Base-by-base conservation (phyloP, 92 coral and sea anemone species). In the Metridium senile region DNA sequence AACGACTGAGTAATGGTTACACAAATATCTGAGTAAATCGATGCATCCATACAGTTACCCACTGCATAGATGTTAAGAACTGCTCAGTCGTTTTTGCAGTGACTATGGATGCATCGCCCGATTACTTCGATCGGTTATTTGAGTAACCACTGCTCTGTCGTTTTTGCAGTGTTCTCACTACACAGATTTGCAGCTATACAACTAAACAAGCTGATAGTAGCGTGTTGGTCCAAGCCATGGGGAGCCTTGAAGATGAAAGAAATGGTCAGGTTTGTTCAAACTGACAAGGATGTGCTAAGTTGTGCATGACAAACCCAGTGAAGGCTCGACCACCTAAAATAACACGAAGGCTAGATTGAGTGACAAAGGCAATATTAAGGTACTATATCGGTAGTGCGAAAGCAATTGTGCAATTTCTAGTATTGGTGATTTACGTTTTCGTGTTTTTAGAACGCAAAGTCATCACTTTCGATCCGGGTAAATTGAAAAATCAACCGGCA, bases 181-280 rank as follows among this genome's bases (percentile, higher is more conserved):
- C 65, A 25, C 29, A 20, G 31, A 7, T 59, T 59, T 59, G 65
- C 65, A 19, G 28, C 2, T 7, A 26, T 28, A 59, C 1, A 59
- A 26, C 22, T 54, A 59, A 23, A 59, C 26, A 19, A 6, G 8
- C 28, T 6, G 8, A 10, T 20, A 1, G 2, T 59, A 10, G 65
- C 65, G 65, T 59, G 65, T 59, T 6, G 28, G 26, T 19, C 17
- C n/a, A 71, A 52, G 27, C 17, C 16, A 33, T 58, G 64, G 65
- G 76, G 76, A 71, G 76, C 47, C 62, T 39, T 4, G 28, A 18
- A 29, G 58, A 59, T 53, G 49, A 71, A 26, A 33, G 33, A 71
- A 26, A 39, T 39, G 30, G 45, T 29, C 25, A 43, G 46, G 75
- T 70, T 71, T 71, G 33, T 54, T 26, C 51, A 25, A 58, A 31